Base-by-base conservation (phyloP, 2,888 invertebrate genomes). In the Andrena fulva region DNA sequence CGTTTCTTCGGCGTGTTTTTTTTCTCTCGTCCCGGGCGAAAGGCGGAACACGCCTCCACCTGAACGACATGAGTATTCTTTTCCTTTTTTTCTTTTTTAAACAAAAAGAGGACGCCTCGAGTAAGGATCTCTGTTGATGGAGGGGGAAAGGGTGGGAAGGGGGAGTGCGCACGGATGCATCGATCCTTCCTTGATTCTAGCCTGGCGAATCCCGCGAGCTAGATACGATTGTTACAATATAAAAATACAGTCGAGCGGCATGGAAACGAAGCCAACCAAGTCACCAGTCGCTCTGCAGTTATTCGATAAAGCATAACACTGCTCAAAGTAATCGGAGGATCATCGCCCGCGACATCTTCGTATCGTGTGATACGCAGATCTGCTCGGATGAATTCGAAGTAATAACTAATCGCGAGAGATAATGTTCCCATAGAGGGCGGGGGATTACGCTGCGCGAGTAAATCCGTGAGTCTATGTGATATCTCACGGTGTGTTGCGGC, bases 51-150 rank as follows among this genome's bases (percentile, higher is more conserved):
- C 69, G 71, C 71, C 74, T 71, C 67, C 66, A 67, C 80, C 80
- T 56, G 75, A 71, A 67, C 75, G 56, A 80, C 75, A 75, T 68
- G 82, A 82, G 82, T 82, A 82, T 82, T 82, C 20, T 42, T 42
- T 42, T 42, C 42, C 10, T 8, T 35, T 10, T 42, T 12, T 42
- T 12, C 12, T 31, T 31, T 29, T 31, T 31, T 5, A 72, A 60
- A 73, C 50, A 60, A 71, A 72, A 66, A 33, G 66, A 54, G 52
- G 20, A 52, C 80, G 73, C 59, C 69, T 63, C 48, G 12, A 10
- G 31, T 20, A 50, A 54, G 66, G 74, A 77, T 77, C 24, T 66
- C 60, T 52, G 83, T 29, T n/a, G 48, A 24, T 0, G 54, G 35
- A 60, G 33, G 35, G 6, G 54, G 68, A 31, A 52, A 20, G 24